Percentiles rank a stretch among this genome's conserved stretches.
Conservation (phyloP, 2,113 vertebrate genomes). For the Siniperca knerii region DNA sequence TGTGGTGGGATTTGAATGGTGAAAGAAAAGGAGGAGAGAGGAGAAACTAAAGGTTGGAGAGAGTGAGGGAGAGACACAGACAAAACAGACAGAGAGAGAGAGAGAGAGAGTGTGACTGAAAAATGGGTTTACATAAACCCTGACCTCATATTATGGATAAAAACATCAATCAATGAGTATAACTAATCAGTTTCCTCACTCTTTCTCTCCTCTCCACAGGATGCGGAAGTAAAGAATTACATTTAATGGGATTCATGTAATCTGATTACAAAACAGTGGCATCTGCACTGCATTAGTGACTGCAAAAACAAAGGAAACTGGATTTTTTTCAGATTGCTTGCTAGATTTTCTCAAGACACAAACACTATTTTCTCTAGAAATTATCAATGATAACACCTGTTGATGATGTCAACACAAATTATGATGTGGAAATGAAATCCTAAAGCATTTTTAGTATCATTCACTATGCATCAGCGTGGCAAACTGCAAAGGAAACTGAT, state of each 20-base stretch:
- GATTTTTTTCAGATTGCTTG: neutral
- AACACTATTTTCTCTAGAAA: neutral
- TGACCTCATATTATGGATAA: slow-evolving; percentile 76
- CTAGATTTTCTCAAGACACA: neutral
- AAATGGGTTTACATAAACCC: slow-evolving; percentile 72
- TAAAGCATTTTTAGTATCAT: neutral
- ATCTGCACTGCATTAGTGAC: slow-evolving; percentile 64
- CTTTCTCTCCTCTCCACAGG: slow-evolving; percentile 58
- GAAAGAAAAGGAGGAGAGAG: slow-evolving; percentile 23
- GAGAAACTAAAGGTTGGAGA: slow-evolving; percentile 40
- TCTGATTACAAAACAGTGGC: slow-evolving; percentile 68
- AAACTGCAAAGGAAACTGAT: slow-evolving; percentile 30
- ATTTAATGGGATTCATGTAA: slow-evolving; percentile 72
- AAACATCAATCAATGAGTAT: slow-evolving; percentile 77
- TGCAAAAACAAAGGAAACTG: slow-evolving; percentile 38
- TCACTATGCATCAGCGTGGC: neutral
- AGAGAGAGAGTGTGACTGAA: slow-evolving; percentile 33
- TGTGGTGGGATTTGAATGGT: slow-evolving; percentile 34
- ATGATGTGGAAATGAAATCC: slow-evolving; percentile 1
- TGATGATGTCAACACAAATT: neutral
- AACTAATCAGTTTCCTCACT: slow-evolving; percentile 76
- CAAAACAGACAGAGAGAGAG: slow-evolving; percentile 16
- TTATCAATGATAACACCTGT: neutral
- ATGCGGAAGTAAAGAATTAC: slow-evolving; percentile 59
- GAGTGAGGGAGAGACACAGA: slow-evolving; percentile 2